These are phyloP conservation scores for Petaurus breviceps DNA, from an alignment of 2,113 vertebrate genomes.

Conservation along the genomic window DNA sequence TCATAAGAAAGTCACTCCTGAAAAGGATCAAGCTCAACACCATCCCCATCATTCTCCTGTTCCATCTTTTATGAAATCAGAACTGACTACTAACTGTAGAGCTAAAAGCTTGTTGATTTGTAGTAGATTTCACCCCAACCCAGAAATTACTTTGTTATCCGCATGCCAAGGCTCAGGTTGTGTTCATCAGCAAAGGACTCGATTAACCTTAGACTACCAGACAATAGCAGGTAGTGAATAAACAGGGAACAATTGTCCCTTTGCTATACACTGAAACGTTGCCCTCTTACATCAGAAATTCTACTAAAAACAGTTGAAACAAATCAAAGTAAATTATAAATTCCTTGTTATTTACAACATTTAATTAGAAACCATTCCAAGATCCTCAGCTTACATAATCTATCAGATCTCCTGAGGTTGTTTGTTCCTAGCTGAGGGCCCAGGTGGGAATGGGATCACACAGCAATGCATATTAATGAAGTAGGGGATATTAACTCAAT, in stretches of 20 bases:
- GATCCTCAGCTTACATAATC: conserved; percentile 67
- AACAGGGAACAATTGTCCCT: background rate
- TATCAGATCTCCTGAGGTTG: conserved; percentile 55
- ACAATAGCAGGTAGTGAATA: conserved; percentile 3
- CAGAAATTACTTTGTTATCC: conserved; percentile 3
- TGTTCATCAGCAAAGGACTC: background rate
- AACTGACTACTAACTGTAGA: conserved; percentile 52
- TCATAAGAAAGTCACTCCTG: conserved; percentile 33
- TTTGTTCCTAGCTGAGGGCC: conserved; percentile 61
- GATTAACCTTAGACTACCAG: background rate
- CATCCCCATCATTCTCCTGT: conserved; percentile 29
- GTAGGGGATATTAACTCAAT: conserved; percentile 53
- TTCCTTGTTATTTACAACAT: conserved; percentile 63
- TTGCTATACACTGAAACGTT: conserved; percentile 16
- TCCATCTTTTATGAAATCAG: conserved; percentile 20
- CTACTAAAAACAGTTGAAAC: conserved; percentile 48
- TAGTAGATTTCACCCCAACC: conserved; percentile 23
- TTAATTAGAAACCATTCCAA: conserved; percentile 75
- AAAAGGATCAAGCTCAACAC: conserved; percentile 18
- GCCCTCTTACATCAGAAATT: conserved; percentile 13
- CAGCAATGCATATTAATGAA: conserved; percentile 76
- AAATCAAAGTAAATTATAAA: conserved; percentile 62
- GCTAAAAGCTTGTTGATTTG: background rate
- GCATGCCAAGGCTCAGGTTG: background rate
- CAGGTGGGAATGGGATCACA: conserved; percentile 62